phyloP scores from a whole-genome alignment of 2,797 vertebrate genomes.

The Hybognathus amarus region DNA sequence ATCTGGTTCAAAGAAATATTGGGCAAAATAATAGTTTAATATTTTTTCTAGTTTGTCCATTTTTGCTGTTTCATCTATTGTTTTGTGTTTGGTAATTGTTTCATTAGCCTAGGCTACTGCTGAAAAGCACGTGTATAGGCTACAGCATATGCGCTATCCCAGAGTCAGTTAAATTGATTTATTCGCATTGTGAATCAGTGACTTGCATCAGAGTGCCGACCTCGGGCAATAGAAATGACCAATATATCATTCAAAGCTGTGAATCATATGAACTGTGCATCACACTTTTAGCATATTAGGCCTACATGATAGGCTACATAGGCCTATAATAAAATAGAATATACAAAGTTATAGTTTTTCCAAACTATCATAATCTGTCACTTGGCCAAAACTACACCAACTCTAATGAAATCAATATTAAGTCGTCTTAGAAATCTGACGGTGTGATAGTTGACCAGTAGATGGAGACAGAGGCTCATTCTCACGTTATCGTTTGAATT shows the following conservation, averaged over 20 bases:
- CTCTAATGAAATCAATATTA: neutral
- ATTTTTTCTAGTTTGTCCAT: neutral
- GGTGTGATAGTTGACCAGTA: constrained; percentile 10
- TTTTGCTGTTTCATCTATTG: neutral
- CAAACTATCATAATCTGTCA: neutral
- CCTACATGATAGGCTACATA: neutral
- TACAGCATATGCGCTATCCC: neutral
- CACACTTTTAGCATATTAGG: neutral
- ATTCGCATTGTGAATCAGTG: constrained; percentile 41
- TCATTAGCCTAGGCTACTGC: neutral
- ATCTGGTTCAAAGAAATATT: neutral
- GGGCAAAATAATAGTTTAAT: neutral
- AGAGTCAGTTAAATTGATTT: constrained; percentile 48
- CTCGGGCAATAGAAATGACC: constrained; percentile 44
- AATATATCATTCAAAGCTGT: constrained; percentile 18
- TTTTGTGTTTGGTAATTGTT: neutral
- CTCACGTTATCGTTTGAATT: neutral
- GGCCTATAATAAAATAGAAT: neutral
- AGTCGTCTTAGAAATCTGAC: neutral
- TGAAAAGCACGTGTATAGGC: neutral
- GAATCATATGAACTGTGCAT: neutral
- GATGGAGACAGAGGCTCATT: constrained; percentile 45
- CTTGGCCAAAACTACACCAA: neutral
- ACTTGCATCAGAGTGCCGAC: constrained; percentile 39
- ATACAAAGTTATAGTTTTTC: neutral